Conservation (phyloP, 2,797 vertebrate species). For the Tadarida brasiliensis region DNA sequence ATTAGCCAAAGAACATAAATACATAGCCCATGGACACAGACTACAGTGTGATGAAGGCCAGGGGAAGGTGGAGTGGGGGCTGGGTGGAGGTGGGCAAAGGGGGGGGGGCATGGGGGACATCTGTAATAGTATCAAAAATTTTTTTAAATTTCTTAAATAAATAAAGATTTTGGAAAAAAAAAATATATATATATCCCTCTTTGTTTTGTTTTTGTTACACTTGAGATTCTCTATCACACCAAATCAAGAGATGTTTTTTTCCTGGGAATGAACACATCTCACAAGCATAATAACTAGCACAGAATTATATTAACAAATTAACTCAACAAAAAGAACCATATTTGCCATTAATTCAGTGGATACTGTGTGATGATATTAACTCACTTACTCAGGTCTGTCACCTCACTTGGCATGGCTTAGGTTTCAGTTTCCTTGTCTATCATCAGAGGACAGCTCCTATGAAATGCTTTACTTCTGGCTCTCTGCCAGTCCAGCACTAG, state of each 20-base stretch:
- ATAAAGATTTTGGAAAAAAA: neutral
- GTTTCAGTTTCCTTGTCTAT: constrained; percentile 56
- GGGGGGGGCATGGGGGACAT: too few relatives aligned
- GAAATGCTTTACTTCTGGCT: neutral
- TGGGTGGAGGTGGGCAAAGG: too few relatives aligned
- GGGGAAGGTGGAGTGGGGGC: too few relatives aligned
- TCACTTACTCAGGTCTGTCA: neutral
- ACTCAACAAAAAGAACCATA: neutral
- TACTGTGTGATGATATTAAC: neutral
- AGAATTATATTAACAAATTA: constrained; percentile 53
- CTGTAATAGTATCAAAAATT: too few relatives aligned
- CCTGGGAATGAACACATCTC: neutral
- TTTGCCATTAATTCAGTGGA: constrained; percentile 32
- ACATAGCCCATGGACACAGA: too few relatives aligned
- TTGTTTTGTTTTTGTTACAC: neutral
- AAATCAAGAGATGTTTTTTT: neutral
- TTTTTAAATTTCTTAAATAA: too few relatives aligned
- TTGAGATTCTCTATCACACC: neutral
- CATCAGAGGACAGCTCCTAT: neutral
- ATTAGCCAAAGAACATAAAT: too few relatives aligned
- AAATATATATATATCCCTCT: constrained; percentile 42
- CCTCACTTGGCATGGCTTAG: neutral
- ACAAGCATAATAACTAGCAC: constrained; percentile 44
- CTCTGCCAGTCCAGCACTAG: neutral
- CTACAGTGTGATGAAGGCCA: too few relatives aligned